Evolutionary conservation across 2,888 invertebrate species (phyloP), one percentile per base, ranked within the genome.

Genomic region (Metellina segmentata): DNA sequence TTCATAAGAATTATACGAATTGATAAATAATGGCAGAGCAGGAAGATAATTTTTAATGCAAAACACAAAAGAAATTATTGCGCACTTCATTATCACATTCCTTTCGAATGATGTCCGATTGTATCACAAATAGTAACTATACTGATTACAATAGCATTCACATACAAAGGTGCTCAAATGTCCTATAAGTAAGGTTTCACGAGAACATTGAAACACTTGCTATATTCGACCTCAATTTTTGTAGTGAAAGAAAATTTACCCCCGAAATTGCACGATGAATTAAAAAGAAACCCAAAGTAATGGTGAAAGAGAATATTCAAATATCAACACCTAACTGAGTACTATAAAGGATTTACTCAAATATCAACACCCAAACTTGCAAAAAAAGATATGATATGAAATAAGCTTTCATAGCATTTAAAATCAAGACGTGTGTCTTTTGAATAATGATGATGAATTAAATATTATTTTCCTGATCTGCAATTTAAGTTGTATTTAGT

Each of bases 1-100:
- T 85, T 72, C 72, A 85, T 81, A 86, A 51, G 53, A 61, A 75
- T 86, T 81, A 70, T 86, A 90, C 74, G 87, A 87, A 91, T 83
- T 91, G 78, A 83, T 91, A 87, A 87, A 87, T 91, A 78, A 9
- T 16, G 69, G 87, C 91, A 87, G 81, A 87, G 49, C 86, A 87
- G 87, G 91, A 91, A 91, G 34, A 85, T 85, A 85, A 85, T 85
- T 34, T 85, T 70, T 53, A 48, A 71, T 48, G 19, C n/a, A 70
- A 49, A 61, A 9, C 11, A 34, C 34, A 61, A 61, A 61, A 61
- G 16, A 61, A 61, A 61, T 61, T 61, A 11, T 61, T 16, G 11
- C 61, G 34, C 34, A 34, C 70, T 34, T 71, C 2, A 51, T 16
- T 61, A 69, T 85, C 75, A 85, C n/a, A 85, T 72, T 52, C 34